phyloP scores from a whole-genome alignment of 2,113 vertebrate species.

The Rattus rattus region DNA sequence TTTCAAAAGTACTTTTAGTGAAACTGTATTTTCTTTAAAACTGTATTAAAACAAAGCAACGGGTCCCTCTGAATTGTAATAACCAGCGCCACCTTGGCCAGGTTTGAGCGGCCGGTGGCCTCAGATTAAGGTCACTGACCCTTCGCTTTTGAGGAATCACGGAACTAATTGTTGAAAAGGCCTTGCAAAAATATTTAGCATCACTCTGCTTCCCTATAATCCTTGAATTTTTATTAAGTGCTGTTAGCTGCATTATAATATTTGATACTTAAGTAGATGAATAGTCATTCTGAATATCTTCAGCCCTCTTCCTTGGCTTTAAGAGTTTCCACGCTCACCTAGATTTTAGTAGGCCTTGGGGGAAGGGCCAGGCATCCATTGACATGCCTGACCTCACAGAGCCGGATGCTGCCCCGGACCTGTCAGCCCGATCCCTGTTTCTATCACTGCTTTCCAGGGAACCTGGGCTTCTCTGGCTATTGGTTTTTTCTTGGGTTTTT shows the following conservation, averaged over 20 bases:
- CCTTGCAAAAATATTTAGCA: conserved; percentile 38
- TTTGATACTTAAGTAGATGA: neutral
- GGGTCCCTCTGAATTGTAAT: neutral
- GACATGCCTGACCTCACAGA: neutral
- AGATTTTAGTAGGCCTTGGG: neutral
- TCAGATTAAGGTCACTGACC: neutral
- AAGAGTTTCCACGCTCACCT: neutral
- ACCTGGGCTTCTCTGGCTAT: neutral
- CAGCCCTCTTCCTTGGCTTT: neutral
- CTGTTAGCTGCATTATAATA: neutral
- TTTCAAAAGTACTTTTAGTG: conserved; percentile 39
- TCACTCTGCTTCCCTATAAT: neutral
- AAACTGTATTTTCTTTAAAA: neutral
- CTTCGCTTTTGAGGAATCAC: conserved; percentile 37
- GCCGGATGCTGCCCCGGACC: neutral
- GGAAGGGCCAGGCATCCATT: neutral
- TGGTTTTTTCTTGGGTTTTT: conserved; percentile 12
- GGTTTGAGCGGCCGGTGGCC: neutral
- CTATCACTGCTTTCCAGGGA: neutral
- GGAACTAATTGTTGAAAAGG: neutral
- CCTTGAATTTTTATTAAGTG: neutral
- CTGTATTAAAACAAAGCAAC: neutral
- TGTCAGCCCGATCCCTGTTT: neutral
- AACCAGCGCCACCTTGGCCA: neutral
- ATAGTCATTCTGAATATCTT: neutral